Evolutionary conservation across 2,113 vertebrate genomes (phyloP).

Genomic region (Typhlomys cinereus): DNA sequence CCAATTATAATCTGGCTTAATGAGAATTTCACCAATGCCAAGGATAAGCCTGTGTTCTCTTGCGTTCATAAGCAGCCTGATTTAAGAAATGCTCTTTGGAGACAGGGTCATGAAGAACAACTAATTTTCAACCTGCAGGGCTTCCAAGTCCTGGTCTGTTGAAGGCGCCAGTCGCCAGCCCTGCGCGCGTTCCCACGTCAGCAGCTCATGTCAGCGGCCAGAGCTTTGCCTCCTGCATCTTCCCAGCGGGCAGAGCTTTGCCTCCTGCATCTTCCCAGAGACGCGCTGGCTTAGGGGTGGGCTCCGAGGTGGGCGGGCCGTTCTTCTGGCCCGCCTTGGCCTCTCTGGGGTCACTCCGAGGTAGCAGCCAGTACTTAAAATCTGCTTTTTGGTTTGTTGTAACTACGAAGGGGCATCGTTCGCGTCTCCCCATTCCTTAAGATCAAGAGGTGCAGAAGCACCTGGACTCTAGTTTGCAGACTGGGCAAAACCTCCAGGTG

Average conservation of each 20-base stretch:
- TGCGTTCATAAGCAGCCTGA: neutral
- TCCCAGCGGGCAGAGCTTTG: neutral
- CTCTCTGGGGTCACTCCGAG: constrained; percentile 79
- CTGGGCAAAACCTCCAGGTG: constrained; percentile 76
- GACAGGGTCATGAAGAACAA: neutral
- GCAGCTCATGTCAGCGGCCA: accelerated
- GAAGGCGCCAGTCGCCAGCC: neutral
- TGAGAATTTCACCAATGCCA: too few species aligned
- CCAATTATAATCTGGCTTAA: too few species aligned
- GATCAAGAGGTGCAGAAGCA: constrained; percentile 53
- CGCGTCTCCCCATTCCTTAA: constrained; percentile 41
- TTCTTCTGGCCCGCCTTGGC: constrained; percentile 70
- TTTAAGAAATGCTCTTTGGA: neutral
- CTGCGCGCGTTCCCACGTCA: neutral
- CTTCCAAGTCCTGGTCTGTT: neutral
- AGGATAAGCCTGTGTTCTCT: neutral
- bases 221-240: neutral
- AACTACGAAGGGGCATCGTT: constrained; percentile 74
- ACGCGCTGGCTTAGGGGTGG: too few species aligned
- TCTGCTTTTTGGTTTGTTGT: constrained; percentile 84
- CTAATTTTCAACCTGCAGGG: neutral
- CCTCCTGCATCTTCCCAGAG: neutral
- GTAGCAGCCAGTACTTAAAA: constrained; percentile 75
- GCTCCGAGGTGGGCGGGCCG: constrained; percentile 5
- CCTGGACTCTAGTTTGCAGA: constrained; percentile 80